A percentile compares a stretch with the other conserved stretches of the same genome.
phyloP scores from a whole-genome alignment of 2,888 invertebrate species.

The Eremobia ochroleuca region DNA sequence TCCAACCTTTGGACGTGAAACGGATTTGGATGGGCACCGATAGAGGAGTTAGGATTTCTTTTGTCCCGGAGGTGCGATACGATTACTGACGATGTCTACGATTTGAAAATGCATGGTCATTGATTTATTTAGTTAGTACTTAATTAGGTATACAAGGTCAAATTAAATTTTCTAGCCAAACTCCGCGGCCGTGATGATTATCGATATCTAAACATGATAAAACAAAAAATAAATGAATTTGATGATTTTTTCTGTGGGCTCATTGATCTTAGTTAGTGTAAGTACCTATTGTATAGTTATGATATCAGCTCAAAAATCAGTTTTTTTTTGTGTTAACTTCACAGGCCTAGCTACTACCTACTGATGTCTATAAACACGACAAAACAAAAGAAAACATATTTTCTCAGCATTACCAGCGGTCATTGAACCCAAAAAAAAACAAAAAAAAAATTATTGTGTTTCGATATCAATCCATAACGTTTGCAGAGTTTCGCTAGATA shows the following conservation, averaged over 20 bases:
- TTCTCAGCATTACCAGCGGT: background rate
- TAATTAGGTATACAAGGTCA: background rate
- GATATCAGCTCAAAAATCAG: no score
- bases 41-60: no score
- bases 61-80: background rate
- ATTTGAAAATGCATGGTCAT: constrained; percentile 20
- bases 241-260: no score
- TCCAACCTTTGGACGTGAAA: no score
- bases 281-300: no score
- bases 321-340: no score
- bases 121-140: background rate
- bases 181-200: background rate
- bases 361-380: no score
- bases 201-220: background rate
- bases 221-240: background rate
- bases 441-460: background rate
- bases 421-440: background rate
- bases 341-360: no score
- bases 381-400: background rate
- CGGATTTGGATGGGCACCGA: no score
- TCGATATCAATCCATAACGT: background rate
- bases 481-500: background rate
- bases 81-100: background rate
- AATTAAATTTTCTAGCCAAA: background rate
- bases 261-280: no score